Evolutionary conservation across 2,113 vertebrate species (phyloP).

Genomic region (Dolichallabes microphthalmus): DNA sequence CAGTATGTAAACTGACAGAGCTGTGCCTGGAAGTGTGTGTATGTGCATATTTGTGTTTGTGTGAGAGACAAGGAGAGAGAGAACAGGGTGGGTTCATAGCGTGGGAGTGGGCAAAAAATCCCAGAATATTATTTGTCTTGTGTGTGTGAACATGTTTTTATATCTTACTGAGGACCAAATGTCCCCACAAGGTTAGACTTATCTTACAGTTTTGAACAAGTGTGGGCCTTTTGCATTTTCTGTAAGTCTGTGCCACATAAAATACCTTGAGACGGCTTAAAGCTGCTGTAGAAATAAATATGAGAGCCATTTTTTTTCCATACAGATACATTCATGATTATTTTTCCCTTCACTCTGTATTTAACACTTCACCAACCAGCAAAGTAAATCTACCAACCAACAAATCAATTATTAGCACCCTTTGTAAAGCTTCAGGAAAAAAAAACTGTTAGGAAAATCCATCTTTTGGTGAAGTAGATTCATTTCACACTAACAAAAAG

Average conservation of each 20-base stretch:
- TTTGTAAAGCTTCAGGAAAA: no score
- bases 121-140: slow-evolving; percentile 23
- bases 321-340: slow-evolving; percentile 4
- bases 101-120: slow-evolving; percentile 40
- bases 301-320: background rate
- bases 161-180: background rate
- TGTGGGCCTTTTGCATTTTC: background rate
- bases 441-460: no score
- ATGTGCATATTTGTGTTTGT: background rate
- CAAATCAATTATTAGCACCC: no score
- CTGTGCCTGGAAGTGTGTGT: slow-evolving; percentile 23
- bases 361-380: background rate
- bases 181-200: background rate
- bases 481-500: no score
- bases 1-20: slow-evolving; percentile 36
- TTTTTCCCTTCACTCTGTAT: background rate
- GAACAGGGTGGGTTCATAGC: slow-evolving; percentile 24
- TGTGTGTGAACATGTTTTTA: background rate
- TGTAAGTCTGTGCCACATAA: slow-evolving; percentile 33
- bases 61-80: slow-evolving; percentile 6
- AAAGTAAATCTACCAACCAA: background rate
- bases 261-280: slow-evolving; percentile 23
- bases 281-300: slow-evolving; percentile 21
- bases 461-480: no score
- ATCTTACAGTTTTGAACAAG: background rate